These are phyloP conservation scores for Macrophya alboannulata DNA, from an alignment of 2,888 invertebrate species.

Conservation along the genomic window DNA sequence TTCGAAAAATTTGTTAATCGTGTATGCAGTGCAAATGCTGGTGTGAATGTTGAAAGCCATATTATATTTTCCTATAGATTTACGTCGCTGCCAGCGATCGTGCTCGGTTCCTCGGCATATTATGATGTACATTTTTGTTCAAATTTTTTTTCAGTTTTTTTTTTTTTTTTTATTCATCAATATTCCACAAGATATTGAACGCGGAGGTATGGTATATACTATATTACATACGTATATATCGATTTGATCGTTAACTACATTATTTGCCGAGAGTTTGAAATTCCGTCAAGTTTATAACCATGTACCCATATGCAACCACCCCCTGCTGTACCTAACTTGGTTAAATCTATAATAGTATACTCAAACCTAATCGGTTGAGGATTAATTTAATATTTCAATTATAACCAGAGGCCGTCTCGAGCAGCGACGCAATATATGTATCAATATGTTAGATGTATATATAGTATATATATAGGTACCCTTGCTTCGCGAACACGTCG, in stretches of 20 bases:
- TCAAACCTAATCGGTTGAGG: neutral
- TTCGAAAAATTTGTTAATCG: slow-evolving; percentile 63
- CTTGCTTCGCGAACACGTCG: slow-evolving; percentile 43
- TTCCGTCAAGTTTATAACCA: no score
- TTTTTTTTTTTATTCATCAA: no score
- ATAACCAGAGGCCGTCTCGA: neutral
- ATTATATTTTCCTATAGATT: slow-evolving; percentile 3
- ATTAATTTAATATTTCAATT: neutral
- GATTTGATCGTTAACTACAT: neutral
- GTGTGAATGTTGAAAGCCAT: slow-evolving; percentile 36
- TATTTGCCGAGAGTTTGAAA: neutral
- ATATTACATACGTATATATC: neutral
- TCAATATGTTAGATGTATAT: neutral
- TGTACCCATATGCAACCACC: neutral
- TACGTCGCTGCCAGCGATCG: neutral
- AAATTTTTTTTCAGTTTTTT: neutral
- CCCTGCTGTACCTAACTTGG: slow-evolving; percentile 5
- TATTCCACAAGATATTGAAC: neutral
- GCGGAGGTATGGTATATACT: neutral
- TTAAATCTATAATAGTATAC: neutral
- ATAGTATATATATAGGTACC: slow-evolving; percentile 32
- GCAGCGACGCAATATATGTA: slow-evolving; percentile 15
- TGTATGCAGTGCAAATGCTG: slow-evolving; percentile 49
- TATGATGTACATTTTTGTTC: neutral
- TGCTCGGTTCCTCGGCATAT: neutral